A percentile compares a stretch with the other conserved stretches of the same genome.
phyloP scores from a whole-genome alignment of 2,888 invertebrate species.

The Drosophila lacicola region DNA sequence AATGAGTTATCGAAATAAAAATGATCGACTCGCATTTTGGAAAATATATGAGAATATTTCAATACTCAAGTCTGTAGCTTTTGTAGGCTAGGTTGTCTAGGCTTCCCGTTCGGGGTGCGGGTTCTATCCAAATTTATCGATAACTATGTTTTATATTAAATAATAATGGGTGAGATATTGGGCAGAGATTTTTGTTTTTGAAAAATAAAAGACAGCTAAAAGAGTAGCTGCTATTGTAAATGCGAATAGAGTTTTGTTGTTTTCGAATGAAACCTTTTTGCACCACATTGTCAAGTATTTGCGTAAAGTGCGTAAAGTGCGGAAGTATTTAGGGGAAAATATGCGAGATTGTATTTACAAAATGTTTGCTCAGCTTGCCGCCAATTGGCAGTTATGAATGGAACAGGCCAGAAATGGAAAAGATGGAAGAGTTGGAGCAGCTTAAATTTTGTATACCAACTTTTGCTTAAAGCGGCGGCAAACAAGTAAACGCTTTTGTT shows the following conservation, averaged over 20 bases:
- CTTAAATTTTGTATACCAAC: background rate
- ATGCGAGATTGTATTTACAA: background rate
- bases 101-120: too few species aligned
- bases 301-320: background rate
- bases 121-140: too few species aligned
- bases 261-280: slow-evolving; percentile 33
- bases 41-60: too few species aligned
- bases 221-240: slow-evolving; percentile 17
- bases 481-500: slow-evolving; percentile 72
- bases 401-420: slow-evolving; percentile 12
- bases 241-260: background rate
- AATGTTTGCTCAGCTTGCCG: too few species aligned
- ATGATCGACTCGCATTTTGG: too few species aligned
- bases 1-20: too few species aligned
- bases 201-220: background rate
- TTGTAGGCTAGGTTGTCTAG: too few species aligned
- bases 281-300: slow-evolving; percentile 27
- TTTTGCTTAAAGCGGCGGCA: slow-evolving; percentile 29
- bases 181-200: background rate
- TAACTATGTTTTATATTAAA: background rate
- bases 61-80: too few species aligned
- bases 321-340: slow-evolving; percentile 15
- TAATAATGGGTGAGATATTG: background rate
- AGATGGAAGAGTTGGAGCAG: background rate
- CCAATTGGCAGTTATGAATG: slow-evolving; percentile 54